These are phyloP conservation scores for Calypte anna DNA, from an alignment of 2,113 vertebrate genomes.

Conservation along the genomic window DNA sequence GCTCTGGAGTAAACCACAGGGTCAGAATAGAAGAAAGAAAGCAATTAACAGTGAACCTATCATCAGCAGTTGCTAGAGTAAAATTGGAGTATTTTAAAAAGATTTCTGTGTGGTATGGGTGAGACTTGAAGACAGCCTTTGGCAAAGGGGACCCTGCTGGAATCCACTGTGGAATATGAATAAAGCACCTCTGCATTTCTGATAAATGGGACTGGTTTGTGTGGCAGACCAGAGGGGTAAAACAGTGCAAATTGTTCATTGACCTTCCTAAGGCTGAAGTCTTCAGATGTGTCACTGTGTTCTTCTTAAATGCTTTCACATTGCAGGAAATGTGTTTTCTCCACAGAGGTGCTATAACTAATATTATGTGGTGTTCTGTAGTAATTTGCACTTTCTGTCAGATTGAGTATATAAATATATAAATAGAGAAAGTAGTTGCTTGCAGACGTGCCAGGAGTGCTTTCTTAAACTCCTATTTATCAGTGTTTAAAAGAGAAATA, in stretches of 20 bases:
- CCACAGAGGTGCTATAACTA: neutral
- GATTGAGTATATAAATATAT: neutral
- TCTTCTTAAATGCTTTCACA: neutral
- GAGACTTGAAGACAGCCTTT: neutral
- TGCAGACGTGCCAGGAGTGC: neutral
- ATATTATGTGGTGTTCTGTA: neutral
- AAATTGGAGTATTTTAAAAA: neutral
- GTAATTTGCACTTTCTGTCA: neutral
- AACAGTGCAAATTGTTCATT: neutral
- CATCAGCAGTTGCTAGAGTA: neutral
- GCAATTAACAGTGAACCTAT: neutral
- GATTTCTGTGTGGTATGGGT: neutral
- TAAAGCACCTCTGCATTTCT: neutral
- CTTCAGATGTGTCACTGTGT: neutral
- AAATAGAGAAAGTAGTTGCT: neutral
- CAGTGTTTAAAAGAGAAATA: conserved; percentile 17
- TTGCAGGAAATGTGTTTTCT: neutral
- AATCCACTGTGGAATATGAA: neutral
- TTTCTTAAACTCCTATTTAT: conserved; percentile 32
- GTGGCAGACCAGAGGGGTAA: neutral
- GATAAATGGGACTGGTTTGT: neutral
- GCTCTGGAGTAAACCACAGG: neutral
- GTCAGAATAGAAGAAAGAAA: neutral
- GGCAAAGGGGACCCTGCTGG: neutral
- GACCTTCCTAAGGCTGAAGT: neutral